Conservation (phyloP, 2,888 invertebrate genomes). For the Luperina testacea region DNA sequence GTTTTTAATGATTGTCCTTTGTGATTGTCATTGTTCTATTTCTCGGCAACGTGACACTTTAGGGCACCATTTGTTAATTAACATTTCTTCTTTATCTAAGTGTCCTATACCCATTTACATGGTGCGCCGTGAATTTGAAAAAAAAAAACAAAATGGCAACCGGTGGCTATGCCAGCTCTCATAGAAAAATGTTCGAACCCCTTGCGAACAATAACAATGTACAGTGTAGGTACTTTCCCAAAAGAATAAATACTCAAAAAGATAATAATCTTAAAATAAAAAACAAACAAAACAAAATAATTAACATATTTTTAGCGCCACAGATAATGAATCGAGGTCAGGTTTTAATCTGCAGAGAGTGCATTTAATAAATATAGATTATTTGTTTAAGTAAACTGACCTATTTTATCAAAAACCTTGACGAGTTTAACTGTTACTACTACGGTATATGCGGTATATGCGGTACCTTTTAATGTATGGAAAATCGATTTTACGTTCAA, state of each 20-base stretch:
- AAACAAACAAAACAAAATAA: constrained; percentile 45
- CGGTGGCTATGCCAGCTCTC: no score
- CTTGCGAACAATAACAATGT: constrained; percentile 17
- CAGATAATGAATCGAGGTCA: constrained; percentile 49
- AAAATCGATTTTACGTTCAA: neutral
- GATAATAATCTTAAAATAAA: constrained; percentile 35
- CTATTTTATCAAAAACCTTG: constrained; percentile 46
- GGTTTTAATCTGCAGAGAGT: constrained; percentile 33
- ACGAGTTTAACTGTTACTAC: neutral
- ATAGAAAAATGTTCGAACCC: no score
- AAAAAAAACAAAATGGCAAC: no score
- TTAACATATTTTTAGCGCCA: constrained; percentile 30
- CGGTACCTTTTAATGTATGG: neutral
- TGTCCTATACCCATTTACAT: no score
- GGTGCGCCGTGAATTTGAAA: no score
- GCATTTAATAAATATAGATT: constrained; percentile 40
- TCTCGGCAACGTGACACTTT: no score
- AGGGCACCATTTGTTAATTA: no score
- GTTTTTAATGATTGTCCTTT: no score
- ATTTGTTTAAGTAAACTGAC: constrained; percentile 29
- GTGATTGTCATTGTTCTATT: no score
- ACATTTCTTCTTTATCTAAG: no score
- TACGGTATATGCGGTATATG: neutral
- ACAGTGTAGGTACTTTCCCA: constrained; percentile 13
- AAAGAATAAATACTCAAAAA: constrained; percentile 24